Base-by-base conservation (phyloP, 2,888 invertebrate genomes). In the Himalopsyche japonica region DNA sequence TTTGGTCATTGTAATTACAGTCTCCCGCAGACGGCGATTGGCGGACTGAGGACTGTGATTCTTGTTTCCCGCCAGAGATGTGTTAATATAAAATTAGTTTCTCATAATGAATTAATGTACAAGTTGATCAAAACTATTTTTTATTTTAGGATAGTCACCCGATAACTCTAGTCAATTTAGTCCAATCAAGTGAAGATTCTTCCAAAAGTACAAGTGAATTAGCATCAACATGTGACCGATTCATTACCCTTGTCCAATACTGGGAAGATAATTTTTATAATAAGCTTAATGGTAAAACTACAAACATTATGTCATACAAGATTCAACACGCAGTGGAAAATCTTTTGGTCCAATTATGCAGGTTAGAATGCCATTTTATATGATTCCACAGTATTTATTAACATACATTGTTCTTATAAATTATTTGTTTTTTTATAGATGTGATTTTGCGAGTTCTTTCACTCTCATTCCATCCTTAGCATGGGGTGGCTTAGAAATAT, bases 391-490 rank as follows among this genome's bases (percentile, higher is more conserved):
- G 10, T 32, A 77, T 77, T 37, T 20, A 32, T 10, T 77, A 3
- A 12, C 1, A 77, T 47, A 77, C 12, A 43, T 15, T 15, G 2
- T 43, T 43, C 34, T 30, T 27, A 32, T 32, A 77, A 15, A 32
- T 77, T 27, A 30, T 77, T 77, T 15, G 7, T 3, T 70, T 34
- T 27, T 32, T 89, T 90, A 7, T 88, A 92, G 92, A 84, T 87
- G 92, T 57, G 91, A 92, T 82, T 88, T 91, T 84, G 89, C 92
- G 0, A 91, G 90, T 86, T 91, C 91, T 57, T 91, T 92, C 87
- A 91, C 92, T 0, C 86, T 92, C 0, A 91, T 92, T 32, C 92
- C 92, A 1, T 92, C 92, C 0, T 90, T 92, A 80, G 92, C 92
- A 1, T 92, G 92, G 92, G 89, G 91, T 0, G 89, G 90, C 2